Conservation (phyloP, 1,140 invertebrate species). For the Trachelipus rathkii region DNA sequence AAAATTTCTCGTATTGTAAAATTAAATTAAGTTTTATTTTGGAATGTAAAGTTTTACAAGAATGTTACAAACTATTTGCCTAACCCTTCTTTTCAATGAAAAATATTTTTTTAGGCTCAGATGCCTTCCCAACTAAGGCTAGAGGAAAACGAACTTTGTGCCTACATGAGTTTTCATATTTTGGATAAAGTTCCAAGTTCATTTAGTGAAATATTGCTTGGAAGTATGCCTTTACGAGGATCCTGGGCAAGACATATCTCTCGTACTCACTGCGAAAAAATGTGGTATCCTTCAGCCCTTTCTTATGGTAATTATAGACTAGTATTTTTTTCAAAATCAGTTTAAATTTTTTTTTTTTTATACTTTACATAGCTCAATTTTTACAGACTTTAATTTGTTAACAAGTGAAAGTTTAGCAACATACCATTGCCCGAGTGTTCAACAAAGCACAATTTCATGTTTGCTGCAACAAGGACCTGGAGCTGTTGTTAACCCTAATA, state of each 20-base stretch:
- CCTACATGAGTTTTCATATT: conserved; percentile 50
- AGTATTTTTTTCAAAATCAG: too few relatives aligned
- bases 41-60: too few relatives aligned
- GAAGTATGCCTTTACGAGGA: conserved; percentile 34
- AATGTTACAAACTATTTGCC: too few relatives aligned
- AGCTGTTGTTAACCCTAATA: conserved; percentile 36
- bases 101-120: conserved; percentile 58
- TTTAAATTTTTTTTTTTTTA: too few relatives aligned
- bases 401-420: conserved; percentile 37
- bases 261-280: conserved; percentile 33
- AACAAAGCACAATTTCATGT: conserved; percentile 31
- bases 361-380: not conserved
- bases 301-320: conserved; percentile 33
- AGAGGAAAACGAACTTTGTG: conserved; percentile 46
- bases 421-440: conserved; percentile 40
- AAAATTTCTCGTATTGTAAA: too few relatives aligned
- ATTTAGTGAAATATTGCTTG: conserved; percentile 31
- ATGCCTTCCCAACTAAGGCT: conserved; percentile 63
- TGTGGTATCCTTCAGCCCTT: conserved; percentile 44
- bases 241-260: conserved; percentile 43
- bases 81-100: too few relatives aligned
- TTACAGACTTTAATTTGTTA: conserved; percentile 24
- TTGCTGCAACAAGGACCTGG: conserved; percentile 35
- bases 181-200: conserved; percentile 46
- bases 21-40: too few relatives aligned